Evolutionary conservation across 2,888 invertebrate species (phyloP).

Genomic region (Eupithecia inturbata): DNA sequence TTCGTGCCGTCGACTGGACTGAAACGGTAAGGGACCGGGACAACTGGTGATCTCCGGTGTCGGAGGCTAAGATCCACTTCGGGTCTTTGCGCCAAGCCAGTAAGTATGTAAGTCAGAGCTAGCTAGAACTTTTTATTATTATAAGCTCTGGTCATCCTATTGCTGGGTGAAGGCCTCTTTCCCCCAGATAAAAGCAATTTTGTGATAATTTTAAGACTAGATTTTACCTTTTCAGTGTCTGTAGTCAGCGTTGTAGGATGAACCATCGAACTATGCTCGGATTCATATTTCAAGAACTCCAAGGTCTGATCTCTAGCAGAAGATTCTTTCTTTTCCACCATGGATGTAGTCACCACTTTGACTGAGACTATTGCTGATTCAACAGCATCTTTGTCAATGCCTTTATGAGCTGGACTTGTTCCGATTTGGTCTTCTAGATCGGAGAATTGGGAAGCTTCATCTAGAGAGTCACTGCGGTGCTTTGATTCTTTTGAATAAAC

Average conservation of each 20-base stretch:
- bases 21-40: no score
- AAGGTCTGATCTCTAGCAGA: slow-evolving; percentile 58
- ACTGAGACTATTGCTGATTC: slow-evolving; percentile 48
- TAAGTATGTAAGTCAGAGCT: no score
- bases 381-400: slow-evolving; percentile 55
- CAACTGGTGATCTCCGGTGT: no score
- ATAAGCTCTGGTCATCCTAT: no score
- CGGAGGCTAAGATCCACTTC: no score
- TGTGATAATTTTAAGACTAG: neutral
- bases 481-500: slow-evolving; percentile 77
- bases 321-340: slow-evolving; percentile 48
- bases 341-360: slow-evolving; percentile 48
- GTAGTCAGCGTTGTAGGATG: slow-evolving; percentile 50
- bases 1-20: no score
- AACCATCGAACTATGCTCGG: slow-evolving; percentile 68
- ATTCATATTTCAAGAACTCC: slow-evolving; percentile 73
- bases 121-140: neutral
- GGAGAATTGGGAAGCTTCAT: slow-evolving; percentile 80
- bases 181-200: neutral
- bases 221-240: slow-evolving; percentile 67
- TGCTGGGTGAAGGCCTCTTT: neutral
- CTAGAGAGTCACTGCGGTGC: slow-evolving; percentile 79
- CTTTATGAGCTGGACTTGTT: slow-evolving; percentile 71
- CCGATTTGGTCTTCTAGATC: slow-evolving; percentile 80
- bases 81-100: no score